These are phyloP conservation scores for Drosophila hamatofila DNA, from an alignment of 2,888 invertebrate genomes.

Conservation along the genomic window DNA sequence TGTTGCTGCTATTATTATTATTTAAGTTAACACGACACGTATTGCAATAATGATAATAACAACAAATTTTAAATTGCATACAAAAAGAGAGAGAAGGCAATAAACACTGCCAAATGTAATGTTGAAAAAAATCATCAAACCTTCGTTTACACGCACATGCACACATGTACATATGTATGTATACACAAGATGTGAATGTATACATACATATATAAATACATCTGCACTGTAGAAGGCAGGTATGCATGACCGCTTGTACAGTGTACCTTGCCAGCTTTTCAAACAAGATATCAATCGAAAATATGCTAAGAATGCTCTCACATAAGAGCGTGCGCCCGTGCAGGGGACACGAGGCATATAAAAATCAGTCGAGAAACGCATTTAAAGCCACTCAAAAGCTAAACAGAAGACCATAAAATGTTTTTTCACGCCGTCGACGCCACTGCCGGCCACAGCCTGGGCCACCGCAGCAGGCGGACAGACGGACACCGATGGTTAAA, in stretches of 20 bases:
- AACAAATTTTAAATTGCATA: conserved; percentile 30
- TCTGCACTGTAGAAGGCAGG: not conserved
- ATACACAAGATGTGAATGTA: not conserved
- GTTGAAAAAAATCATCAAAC: conserved; percentile 26
- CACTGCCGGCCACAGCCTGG: conserved; percentile 21
- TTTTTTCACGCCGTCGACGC: conserved; percentile 57
- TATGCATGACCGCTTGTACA: conserved; percentile 14
- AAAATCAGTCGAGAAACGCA: conserved; percentile 74
- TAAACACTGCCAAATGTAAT: conserved; percentile 23
- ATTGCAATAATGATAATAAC: conserved; percentile 48
- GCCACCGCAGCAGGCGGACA: conserved; percentile 1
- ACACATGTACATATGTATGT: not conserved
- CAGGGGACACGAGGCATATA: conserved; percentile 54
- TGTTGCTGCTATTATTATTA: conserved; percentile 24
- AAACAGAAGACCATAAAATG: conserved; percentile 70
- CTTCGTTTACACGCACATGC: not conserved
- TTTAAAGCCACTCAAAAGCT: conserved; percentile 73
- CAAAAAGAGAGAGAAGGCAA: conserved; percentile 18
- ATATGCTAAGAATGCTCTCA: conserved; percentile 66
- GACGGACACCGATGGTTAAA: not conserved
- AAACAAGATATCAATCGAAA: conserved; percentile 60
- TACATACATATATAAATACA: not conserved
- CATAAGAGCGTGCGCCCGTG: conserved; percentile 5
- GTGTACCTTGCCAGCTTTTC: conserved; percentile 25
- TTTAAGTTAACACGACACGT: conserved; percentile 56